phyloP scores from a whole-genome alignment of 2,888 invertebrate genomes.

The Andrena marginata region DNA sequence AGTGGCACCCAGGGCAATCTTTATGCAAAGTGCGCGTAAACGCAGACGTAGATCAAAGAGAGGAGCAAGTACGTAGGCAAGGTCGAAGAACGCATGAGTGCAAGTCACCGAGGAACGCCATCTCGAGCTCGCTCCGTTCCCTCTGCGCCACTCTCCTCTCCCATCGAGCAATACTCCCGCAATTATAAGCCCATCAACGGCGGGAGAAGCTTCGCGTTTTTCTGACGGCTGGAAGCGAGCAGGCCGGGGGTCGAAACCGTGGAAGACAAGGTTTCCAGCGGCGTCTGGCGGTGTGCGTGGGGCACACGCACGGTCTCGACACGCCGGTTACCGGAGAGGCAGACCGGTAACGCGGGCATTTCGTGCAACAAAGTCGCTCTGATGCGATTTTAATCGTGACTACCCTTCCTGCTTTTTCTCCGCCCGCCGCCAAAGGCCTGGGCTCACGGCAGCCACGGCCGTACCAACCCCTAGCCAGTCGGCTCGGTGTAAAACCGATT shows the following conservation, averaged over 20 bases:
- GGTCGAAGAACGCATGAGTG: slow-evolving; percentile 1
- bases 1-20: slow-evolving; percentile 28
- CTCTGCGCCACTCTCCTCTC: slow-evolving; percentile 58
- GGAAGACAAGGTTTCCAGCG: slow-evolving; percentile 54
- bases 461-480: slow-evolving; percentile 66
- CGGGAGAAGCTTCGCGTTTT: slow-evolving; percentile 74
- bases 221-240: slow-evolving; percentile 62
- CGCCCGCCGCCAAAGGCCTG: slow-evolving; percentile 51
- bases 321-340: slow-evolving; percentile 42
- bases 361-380: slow-evolving; percentile 78
- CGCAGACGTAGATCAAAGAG: neutral
- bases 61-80: neutral
- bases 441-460: slow-evolving; percentile 47
- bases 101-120: slow-evolving; percentile 8
- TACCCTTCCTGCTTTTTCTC: slow-evolving; percentile 69
- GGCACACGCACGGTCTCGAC: neutral
- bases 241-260: slow-evolving; percentile 59
- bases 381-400: slow-evolving; percentile 78
- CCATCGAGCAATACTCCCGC: slow-evolving; percentile 68
- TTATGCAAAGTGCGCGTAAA: slow-evolving; percentile 46
- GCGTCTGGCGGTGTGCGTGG: slow-evolving; percentile 25
- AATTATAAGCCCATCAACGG: slow-evolving; percentile 80
- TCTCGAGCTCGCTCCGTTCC: slow-evolving; percentile 24
- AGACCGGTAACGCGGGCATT: slow-evolving; percentile 75
- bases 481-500: slow-evolving; percentile 69